Evolutionary conservation across 2,797 vertebrate species (phyloP), one percentile per base, ranked within the genome.

Genomic region (Sebastes steindachneri): DNA sequence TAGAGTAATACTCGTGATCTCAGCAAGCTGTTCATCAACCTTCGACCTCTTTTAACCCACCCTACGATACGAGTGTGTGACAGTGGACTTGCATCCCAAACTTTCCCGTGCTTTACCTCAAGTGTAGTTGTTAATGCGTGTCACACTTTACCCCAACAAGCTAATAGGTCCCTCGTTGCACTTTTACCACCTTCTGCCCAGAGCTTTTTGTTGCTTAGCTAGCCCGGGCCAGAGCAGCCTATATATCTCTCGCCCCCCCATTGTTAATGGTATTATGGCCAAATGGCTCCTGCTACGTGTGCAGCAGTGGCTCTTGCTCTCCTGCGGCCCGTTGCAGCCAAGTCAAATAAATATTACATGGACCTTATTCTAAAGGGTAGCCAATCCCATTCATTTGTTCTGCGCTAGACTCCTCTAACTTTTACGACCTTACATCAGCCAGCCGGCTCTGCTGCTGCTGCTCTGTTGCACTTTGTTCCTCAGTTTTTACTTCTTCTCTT

Each of bases 291-390:
- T 37, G 35, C 35, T 68, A 12, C 48, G 63, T 79, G 79, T 69
- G 68, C 68, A 82, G 84, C 75, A 54, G 59, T 76, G 51, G 59
- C 69, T 80, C 69, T 57, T 60, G 64, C 76, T 86, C 86, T 85
- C 72, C 26, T 71, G 75, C 14, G 77, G 53, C 76, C 82, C 77
- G 53, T 75, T 71, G 68, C 63, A 79, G 17, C 55, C 15, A 51
- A 77, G 58, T 25, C 45, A 83, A 81, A 90, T 92, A 80, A 82
- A 93, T 87, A 90, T 84, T 86, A 80, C 85, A 90, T 86, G 73
- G 60, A 23, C 57, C 69, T 57, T 55, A 48, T 85, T 87, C 82
- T 77, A 66, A 77, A 85, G 66, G 76, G 9, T 23, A 62, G 64
- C 51, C 23, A 7, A 67, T 82, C 69, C 29, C 62, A 53, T 83